Percentiles rank a stretch among this genome's conserved stretches.
These are phyloP conservation scores for Plebejus melissa DNA, from an alignment of 2,888 invertebrate species.

Conservation along the genomic window DNA sequence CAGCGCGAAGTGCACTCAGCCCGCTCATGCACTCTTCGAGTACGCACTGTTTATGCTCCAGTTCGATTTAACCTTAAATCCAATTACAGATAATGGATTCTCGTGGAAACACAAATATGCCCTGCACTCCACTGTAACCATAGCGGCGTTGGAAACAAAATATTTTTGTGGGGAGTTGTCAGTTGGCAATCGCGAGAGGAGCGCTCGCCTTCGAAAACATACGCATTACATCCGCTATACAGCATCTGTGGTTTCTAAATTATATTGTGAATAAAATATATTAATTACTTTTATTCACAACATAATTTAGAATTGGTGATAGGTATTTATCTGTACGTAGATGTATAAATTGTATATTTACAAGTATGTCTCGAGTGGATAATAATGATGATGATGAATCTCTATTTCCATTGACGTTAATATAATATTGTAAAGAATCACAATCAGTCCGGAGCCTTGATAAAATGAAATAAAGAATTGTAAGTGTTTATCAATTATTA, in stretches of 20 bases:
- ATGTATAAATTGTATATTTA: no score
- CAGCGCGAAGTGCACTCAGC: constrained; percentile 40
- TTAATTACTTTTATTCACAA: no score
- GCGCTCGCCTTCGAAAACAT: background rate
- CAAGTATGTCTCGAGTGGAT: no score
- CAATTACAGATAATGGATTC: constrained; percentile 23
- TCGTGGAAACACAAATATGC: constrained; percentile 11
- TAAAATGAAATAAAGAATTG: background rate
- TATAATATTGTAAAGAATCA: no score
- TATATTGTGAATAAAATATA: background rate
- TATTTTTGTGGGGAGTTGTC: background rate
- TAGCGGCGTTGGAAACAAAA: constrained; percentile 1
- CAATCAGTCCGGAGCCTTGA: background rate
- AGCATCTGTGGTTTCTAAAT: background rate
- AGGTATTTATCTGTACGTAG: background rate
- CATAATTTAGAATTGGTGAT: background rate
- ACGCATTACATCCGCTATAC: background rate
- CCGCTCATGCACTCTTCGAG: constrained; percentile 70
- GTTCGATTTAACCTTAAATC: constrained; percentile 29
- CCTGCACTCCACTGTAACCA: background rate
- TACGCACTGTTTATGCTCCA: constrained; percentile 69
- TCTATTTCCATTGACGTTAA: no score
- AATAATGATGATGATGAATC: no score
- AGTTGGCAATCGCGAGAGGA: background rate
- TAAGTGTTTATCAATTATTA: background rate